phyloP scores from a whole-genome alignment of 2,888 invertebrate genomes.

The Mamestra brassicae region DNA sequence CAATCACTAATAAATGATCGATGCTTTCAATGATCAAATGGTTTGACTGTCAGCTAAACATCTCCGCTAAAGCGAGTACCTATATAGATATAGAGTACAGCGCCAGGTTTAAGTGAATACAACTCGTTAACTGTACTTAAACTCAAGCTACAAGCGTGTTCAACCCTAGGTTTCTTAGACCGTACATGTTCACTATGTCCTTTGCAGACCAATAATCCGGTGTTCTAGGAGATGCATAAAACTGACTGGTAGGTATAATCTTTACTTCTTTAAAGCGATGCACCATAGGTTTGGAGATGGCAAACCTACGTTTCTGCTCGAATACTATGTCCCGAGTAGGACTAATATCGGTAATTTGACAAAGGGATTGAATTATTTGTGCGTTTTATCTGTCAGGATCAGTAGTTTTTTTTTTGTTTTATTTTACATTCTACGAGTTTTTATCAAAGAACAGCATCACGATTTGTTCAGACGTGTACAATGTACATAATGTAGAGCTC shows the following conservation, averaged over 20 bases:
- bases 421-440: conserved; percentile 10
- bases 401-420: neutral
- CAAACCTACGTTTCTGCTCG: neutral
- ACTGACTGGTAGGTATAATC: conserved; percentile 9
- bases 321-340: neutral
- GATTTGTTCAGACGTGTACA: conserved; percentile 16
- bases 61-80: too few species aligned
- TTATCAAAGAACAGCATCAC: conserved; percentile 25
- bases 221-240: conserved; percentile 12
- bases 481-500: conserved; percentile 3
- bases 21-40: too few species aligned
- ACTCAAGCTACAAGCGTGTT: conserved; percentile 29
- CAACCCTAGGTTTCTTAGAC: conserved; percentile 29
- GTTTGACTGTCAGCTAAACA: too few species aligned
- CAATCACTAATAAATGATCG: too few species aligned
- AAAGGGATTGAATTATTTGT: neutral
- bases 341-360: neutral
- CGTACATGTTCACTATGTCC: conserved; percentile 26
- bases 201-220: conserved; percentile 38
- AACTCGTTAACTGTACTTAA: conserved; percentile 22
- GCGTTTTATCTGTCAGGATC: neutral
- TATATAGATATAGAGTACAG: neutral
- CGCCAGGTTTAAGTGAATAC: conserved; percentile 22
- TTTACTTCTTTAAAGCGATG: neutral
- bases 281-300: neutral